Percentiles rank a stretch among this genome's conserved stretches.
Evolutionary conservation across 2,888 invertebrate species (phyloP).

Genomic region (Myathropa florea): DNA sequence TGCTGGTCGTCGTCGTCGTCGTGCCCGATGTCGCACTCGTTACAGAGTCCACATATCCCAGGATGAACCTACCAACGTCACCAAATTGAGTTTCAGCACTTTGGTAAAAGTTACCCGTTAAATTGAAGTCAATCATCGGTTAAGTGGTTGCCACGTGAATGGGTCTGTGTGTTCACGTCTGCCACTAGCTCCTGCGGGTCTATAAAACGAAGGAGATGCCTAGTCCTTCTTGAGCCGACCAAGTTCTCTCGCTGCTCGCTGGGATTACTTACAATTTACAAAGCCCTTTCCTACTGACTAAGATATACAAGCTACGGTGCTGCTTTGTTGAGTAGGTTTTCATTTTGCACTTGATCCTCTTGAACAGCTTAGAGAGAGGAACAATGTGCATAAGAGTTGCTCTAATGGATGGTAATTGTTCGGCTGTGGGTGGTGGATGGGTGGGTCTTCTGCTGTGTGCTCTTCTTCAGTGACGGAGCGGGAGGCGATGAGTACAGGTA

Average conservation of each 20-base stretch:
- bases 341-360: constrained; percentile 69
- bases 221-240: not conserved
- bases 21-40: constrained; percentile 20
- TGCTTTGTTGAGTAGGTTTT: constrained; percentile 51
- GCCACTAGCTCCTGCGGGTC: not conserved
- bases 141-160: constrained; percentile 55
- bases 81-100: constrained; percentile 62
- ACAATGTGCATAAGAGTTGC: constrained; percentile 70
- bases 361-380: constrained; percentile 53
- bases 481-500: constrained; percentile 16
- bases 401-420: constrained; percentile 61
- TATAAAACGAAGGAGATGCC: not conserved
- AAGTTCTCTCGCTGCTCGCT: not conserved
- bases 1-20: constrained; percentile 11
- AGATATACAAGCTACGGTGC: constrained; percentile 33
- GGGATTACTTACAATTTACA: constrained; percentile 35
- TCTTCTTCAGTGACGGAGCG: constrained; percentile 9
- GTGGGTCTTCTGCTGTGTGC: not conserved
- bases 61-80: constrained; percentile 58
- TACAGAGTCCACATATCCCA: constrained; percentile 63
- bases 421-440: constrained; percentile 29
- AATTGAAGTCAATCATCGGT: constrained; percentile 68
- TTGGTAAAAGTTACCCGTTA: constrained; percentile 65
- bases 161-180: constrained; percentile 31
- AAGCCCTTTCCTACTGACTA: constrained; percentile 39